Percentiles rank a stretch among this genome's conserved stretches.
phyloP scores from a whole-genome alignment of 1,140 invertebrate species.

The Zaprionus kolodkinae region DNA sequence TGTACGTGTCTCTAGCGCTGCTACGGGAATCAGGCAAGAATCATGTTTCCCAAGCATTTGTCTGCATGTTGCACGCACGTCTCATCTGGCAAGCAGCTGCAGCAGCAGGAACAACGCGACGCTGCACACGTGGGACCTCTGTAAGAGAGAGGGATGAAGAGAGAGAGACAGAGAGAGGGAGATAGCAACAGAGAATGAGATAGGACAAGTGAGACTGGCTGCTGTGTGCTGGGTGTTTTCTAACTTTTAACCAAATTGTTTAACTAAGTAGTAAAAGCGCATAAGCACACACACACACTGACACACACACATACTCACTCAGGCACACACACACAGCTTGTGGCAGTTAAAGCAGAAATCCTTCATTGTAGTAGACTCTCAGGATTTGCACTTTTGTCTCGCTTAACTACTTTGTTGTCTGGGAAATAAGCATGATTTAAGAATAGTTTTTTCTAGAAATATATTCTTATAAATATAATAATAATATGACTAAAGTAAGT shows the following conservation, averaged over 20 bases:
- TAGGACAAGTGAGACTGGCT: slow-evolving; percentile 1
- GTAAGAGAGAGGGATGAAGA: neutral
- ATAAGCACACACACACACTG: slow-evolving; percentile 59
- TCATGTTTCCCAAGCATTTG: slow-evolving; percentile 39
- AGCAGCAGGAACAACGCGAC: neutral
- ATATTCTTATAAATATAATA: neutral
- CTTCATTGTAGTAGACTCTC: slow-evolving; percentile 2
- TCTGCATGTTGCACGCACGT: slow-evolving; percentile 72
- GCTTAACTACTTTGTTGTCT: neutral
- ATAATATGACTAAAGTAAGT: too few species aligned
- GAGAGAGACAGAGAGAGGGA: neutral
- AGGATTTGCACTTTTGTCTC: neutral
- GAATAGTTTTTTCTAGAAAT: neutral
- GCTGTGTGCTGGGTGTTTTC: slow-evolving; percentile 42
- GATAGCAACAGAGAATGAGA: neutral
- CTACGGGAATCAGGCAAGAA: slow-evolving; percentile 35
- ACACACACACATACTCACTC: neutral
- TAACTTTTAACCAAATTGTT: slow-evolving; percentile 79
- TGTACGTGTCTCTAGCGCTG: slow-evolving; percentile 56
- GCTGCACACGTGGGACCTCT: slow-evolving; percentile 19
- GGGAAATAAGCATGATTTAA: neutral
- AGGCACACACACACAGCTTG: slow-evolving; percentile 1
- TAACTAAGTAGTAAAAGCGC: slow-evolving; percentile 77
- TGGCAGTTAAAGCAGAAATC: neutral
- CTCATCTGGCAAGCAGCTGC: slow-evolving; percentile 31